These are phyloP conservation scores for Geococcyx californianus DNA, from an alignment of 2,113 vertebrate species.

Conservation along the genomic window DNA sequence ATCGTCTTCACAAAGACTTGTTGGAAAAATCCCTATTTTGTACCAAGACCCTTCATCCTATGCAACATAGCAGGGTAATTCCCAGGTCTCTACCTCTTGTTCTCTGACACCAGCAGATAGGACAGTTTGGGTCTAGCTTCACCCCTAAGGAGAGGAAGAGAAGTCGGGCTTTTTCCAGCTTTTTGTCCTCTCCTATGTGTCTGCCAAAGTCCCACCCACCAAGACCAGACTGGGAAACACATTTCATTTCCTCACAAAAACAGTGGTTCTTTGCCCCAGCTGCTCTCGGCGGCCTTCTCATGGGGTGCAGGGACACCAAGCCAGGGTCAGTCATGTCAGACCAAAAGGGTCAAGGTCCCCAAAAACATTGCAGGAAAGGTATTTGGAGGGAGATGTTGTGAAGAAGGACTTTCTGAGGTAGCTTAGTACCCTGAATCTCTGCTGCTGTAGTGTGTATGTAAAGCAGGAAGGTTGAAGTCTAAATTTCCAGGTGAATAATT, in stretches of 20 bases:
- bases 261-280: neutral
- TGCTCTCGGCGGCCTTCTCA: fast-evolving
- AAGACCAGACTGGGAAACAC: neutral
- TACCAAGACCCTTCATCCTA: neutral
- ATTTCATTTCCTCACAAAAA: neutral
- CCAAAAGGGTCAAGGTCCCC: neutral
- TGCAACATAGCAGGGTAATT: neutral
- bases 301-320: neutral
- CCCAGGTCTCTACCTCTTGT: neutral
- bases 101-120: neutral
- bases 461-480: neutral
- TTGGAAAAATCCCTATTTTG: constrained; percentile 15
- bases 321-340: neutral
- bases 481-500: neutral
- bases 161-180: neutral
- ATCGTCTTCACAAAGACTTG: constrained; percentile 1
- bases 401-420: neutral
- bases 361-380: neutral
- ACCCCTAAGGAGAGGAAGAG: neutral
- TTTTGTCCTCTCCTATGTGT: neutral
- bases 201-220: neutral
- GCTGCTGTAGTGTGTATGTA: neutral
- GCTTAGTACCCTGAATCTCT: neutral
- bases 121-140: neutral
- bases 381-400: neutral